Base-by-base conservation (phyloP, 37 sponge, comb jelly and placozoan species). In the Ianthella basta region DNA sequence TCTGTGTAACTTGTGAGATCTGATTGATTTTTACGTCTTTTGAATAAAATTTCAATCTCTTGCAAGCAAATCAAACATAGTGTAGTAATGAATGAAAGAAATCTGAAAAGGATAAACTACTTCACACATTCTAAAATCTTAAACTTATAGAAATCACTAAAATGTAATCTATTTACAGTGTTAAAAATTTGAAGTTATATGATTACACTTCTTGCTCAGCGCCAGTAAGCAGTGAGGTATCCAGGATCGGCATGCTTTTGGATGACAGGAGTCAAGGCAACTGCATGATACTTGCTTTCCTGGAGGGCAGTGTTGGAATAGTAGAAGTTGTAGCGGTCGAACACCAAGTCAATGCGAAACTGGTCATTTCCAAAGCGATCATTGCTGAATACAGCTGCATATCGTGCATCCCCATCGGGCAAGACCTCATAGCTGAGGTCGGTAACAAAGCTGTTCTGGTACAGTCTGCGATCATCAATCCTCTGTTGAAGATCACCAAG, bases 171-270 rank as follows among this genome's bases (percentile, higher is more conserved):
- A 23, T 69, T 69, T 56, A 56, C 18, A 18, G 15, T 56, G 66
- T 64, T 64, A 16, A 29, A n/a, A 29, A 30, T 20, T 10, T 64
- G 66, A 64, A 16, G 23, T 29, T 64, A 20, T 64, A 16, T 30
- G 27, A 64, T 64, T 21, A 29, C 66, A 16, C 23, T 10, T 16
- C 40, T 37, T 12, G 38, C 32, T 72, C 41, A 72, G 5, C 19
- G 14, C 73, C 73, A 72, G 73, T 72, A 72, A 30, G 36, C 5
- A 33, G 40, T 40, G 36, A 72, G 10, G 73, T 30, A 72, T 38
- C 73, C 73, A 8, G 73, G 73, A 5, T 72, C 40, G 5, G 23
- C 4, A 13, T 72, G 5, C 73, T 72, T 72, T 37, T 72, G 32
- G 6, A 37, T 12, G 41, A 72, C 8, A 8, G 73, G 73, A 8